phyloP scores from a whole-genome alignment of 2,888 invertebrate species.

The Bellardia pandia region DNA sequence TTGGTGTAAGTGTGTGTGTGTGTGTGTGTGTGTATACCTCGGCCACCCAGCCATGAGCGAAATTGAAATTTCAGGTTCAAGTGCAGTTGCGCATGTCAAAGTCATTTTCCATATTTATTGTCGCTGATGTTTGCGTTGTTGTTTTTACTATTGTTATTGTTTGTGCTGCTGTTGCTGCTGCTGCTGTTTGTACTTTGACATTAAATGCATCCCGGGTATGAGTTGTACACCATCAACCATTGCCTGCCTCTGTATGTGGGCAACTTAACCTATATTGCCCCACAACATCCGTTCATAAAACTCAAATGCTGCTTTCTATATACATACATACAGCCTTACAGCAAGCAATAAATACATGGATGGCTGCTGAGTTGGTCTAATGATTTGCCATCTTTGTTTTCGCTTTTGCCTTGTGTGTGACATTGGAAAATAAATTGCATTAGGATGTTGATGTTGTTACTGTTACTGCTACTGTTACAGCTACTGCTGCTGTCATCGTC shows the following conservation, averaged over 20 bases:
- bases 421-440: conserved; percentile 5
- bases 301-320: not conserved
- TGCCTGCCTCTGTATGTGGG: not conserved
- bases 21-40: not conserved
- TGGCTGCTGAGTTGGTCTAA: not conserved
- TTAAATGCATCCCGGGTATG: conserved; percentile 65
- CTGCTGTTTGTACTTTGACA: conserved; percentile 60
- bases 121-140: conserved; percentile 26
- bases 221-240: conserved; percentile 26
- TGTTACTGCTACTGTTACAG: not conserved
- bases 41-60: conserved; percentile 33
- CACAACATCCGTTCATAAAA: not conserved
- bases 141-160: not conserved
- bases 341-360: not conserved
- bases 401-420: not conserved
- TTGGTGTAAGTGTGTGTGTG: not conserved
- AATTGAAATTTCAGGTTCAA: conserved; percentile 83
- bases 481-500: not conserved
- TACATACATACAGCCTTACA: not conserved
- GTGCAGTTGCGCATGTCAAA: conserved; percentile 82
- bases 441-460: not conserved
- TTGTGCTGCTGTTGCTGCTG: not conserved
- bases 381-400: not conserved
- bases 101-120: conserved; percentile 62
- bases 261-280: conserved; percentile 24